These are phyloP conservation scores for Ormyrus thymus DNA, from an alignment of 2,888 invertebrate species.

Conservation along the genomic window DNA sequence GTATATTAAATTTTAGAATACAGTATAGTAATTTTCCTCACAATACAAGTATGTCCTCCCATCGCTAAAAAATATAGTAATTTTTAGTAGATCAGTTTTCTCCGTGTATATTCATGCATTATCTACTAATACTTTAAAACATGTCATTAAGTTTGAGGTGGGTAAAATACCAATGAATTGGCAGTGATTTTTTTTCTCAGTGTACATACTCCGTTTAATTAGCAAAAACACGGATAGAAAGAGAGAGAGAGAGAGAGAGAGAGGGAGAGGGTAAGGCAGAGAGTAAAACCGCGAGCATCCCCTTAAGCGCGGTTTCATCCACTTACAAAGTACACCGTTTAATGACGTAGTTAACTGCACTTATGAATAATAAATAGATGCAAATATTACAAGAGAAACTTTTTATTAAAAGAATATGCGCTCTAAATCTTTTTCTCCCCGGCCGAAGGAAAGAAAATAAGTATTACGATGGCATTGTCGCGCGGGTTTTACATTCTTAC, in stretches of 20 bases:
- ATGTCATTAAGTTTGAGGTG: neutral
- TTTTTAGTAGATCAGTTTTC: too few relatives aligned
- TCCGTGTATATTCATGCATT: too few relatives aligned
- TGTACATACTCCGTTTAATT: neutral
- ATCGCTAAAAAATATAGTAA: too few relatives aligned
- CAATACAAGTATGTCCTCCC: too few relatives aligned
- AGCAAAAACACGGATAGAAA: neutral
- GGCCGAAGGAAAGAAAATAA: too few relatives aligned
- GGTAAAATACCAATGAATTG: neutral
- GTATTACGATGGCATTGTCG: too few relatives aligned
- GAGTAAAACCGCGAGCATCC: slow-evolving; percentile 15
- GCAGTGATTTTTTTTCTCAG: neutral
- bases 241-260: neutral
- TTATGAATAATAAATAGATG: slow-evolving; percentile 21
- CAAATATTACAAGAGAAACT: neutral
- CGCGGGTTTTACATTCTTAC: too few relatives aligned
- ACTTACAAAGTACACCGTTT: slow-evolving; percentile 1
- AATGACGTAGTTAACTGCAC: slow-evolving; percentile 19
- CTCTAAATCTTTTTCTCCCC: too few relatives aligned
- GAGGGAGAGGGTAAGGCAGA: neutral
- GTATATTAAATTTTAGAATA: too few relatives aligned
- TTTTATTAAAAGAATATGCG: neutral
- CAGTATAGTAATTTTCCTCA: too few relatives aligned
- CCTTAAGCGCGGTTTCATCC: slow-evolving; percentile 4
- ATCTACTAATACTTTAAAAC: too few relatives aligned